Conservation (phyloP, 2,113 vertebrate genomes). For the Lophura nycthemera region DNA sequence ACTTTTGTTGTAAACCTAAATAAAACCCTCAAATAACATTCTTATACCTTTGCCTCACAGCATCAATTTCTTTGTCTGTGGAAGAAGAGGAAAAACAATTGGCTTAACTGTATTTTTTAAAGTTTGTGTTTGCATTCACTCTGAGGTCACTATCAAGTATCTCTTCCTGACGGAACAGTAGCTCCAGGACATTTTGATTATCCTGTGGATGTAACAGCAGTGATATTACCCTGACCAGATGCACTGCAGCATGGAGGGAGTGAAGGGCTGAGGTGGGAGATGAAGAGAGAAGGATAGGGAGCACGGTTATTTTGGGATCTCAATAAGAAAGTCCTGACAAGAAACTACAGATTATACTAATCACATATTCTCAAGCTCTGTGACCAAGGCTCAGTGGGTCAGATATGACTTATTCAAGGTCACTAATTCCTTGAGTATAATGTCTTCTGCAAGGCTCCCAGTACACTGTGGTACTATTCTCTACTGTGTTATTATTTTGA, state of each 20-base stretch:
- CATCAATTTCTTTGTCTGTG: not conserved
- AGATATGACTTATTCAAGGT: too few species aligned
- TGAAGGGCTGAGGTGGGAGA: not conserved
- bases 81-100: not conserved
- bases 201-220: not conserved
- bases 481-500: not conserved
- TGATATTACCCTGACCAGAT: not conserved
- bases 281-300: not conserved
- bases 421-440: not conserved
- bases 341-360: too few species aligned
- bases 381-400: too few species aligned
- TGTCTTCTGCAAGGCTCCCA: not conserved
- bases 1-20: not conserved
- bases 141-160: not conserved
- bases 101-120: not conserved
- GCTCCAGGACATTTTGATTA: not conserved
- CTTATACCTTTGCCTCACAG: not conserved
- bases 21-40: not conserved
- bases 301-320: accelerated
- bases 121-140: not conserved
- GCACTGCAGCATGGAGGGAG: accelerated
- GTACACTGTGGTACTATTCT: not conserved
- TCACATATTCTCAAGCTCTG: too few species aligned
- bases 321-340: not conserved
- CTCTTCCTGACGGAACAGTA: not conserved